A percentile compares a stretch with the other conserved stretches of the same genome.
Evolutionary conservation across 2,797 vertebrate genomes (phyloP).

Genomic region (Liasis olivaceus): DNA sequence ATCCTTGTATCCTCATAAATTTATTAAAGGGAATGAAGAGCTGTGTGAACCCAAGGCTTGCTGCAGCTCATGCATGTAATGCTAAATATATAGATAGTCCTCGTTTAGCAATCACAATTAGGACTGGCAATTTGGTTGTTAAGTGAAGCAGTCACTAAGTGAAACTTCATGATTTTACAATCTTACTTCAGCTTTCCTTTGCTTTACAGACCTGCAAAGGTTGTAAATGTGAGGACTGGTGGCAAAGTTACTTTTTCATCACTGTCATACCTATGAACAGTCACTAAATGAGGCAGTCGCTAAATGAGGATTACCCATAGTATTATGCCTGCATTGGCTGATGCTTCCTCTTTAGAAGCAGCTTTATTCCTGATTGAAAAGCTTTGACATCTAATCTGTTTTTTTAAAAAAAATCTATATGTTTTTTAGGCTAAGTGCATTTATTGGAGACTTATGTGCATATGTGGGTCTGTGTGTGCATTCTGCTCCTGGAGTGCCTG

Average conservation of each 20-base stretch:
- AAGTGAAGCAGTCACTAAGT: background rate
- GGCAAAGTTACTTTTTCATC: background rate
- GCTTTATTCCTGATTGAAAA: conserved; percentile 43
- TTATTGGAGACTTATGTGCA: conserved; percentile 29
- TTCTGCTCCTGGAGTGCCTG: background rate
- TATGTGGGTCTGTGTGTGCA: conserved; percentile 20
- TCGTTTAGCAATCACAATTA: background rate
- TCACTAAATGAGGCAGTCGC: background rate
- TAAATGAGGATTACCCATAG: background rate
- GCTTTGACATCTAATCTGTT: conserved; percentile 25
- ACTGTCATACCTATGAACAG: background rate
- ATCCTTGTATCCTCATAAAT: background rate
- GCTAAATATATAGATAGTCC: background rate
- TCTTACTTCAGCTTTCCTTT: background rate
- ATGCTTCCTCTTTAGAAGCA: conserved; percentile 39
- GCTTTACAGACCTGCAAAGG: background rate
- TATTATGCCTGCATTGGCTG: background rate
- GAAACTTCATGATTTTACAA: background rate
- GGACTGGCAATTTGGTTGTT: background rate
- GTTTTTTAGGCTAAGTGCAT: conserved; percentile 9
- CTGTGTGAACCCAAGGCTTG: background rate
- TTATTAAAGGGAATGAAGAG: background rate
- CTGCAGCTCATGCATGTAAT: background rate
- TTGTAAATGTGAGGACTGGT: background rate
- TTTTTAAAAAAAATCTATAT: conserved; percentile 2